phyloP scores from a whole-genome alignment of 2,113 vertebrate genomes.

The Clinocottus analis region DNA sequence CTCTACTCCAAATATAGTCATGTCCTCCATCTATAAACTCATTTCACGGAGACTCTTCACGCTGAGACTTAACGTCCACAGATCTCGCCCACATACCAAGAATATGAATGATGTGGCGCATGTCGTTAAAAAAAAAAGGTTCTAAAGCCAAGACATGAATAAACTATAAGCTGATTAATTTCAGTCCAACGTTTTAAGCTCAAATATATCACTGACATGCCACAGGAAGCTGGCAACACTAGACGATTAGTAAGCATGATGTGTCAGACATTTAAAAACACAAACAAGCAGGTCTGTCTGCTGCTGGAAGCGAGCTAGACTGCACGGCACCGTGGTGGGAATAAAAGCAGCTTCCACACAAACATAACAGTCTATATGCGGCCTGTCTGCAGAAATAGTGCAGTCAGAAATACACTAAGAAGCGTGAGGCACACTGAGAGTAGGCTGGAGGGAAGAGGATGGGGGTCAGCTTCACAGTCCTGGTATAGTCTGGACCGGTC shows the following conservation, averaged over 20 bases:
- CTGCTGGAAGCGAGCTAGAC: neutral
- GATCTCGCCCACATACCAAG: neutral
- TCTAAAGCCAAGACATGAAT: neutral
- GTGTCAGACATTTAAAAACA: neutral
- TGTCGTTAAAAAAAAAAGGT: slow-evolving; percentile 44
- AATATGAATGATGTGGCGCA: neutral
- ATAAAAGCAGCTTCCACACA: slow-evolving; percentile 21
- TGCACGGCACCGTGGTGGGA: slow-evolving; percentile 3
- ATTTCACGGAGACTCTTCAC: neutral
- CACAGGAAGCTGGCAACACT: neutral
- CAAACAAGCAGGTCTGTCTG: neutral
- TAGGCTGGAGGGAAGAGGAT: neutral
- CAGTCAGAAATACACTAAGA: slow-evolving; percentile 47
- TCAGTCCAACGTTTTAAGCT: neutral
- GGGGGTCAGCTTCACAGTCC: neutral
- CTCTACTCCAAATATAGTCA: neutral
- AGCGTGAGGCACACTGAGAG: neutral
- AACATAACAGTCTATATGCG: slow-evolving; percentile 53
- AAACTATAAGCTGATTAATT: slow-evolving; percentile 17
- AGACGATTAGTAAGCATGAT: neutral
- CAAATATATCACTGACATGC: neutral
- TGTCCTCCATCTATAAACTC: neutral
- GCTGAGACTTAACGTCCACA: neutral
- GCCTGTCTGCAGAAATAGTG: slow-evolving; percentile 19
- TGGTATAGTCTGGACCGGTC: neutral